Conservation (phyloP, 2,797 vertebrate species). For the Sphenodon punctatus region DNA sequence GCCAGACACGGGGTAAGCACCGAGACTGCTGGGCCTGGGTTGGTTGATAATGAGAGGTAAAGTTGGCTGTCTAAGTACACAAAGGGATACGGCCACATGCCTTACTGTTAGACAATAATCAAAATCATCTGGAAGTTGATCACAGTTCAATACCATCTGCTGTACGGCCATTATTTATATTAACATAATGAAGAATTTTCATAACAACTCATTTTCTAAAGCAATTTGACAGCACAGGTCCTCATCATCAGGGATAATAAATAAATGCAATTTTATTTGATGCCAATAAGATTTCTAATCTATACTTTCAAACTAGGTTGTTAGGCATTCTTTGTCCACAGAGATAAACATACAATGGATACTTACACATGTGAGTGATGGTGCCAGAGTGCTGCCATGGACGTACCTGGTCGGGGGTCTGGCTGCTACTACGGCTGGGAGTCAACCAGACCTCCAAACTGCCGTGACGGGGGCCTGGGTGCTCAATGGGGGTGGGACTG, state of each 20-base stretch:
- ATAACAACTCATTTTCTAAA: neutral
- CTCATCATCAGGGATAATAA: neutral
- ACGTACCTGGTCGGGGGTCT: no score
- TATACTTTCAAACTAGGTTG: neutral
- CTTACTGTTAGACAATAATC: neutral
- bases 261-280: neutral
- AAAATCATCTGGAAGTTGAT: neutral
- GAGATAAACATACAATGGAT: neutral
- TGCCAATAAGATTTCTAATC: neutral
- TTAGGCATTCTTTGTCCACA: neutral
- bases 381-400: no score
- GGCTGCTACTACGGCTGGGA: no score
- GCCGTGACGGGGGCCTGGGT: no score
- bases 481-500: no score
- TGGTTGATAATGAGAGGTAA: no score
- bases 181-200: neutral
- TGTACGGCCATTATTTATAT: neutral
- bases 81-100: neutral
- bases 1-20: no score
- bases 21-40: no score
- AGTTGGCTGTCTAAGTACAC: neutral
- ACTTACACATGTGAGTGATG: no score
- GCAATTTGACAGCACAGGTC: neutral
- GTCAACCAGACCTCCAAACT: no score
- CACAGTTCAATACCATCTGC: no score